Evolutionary conservation across 2,113 vertebrate genomes (phyloP), one percentile per base, ranked within the genome.

Genomic region (Macrotis lagotis): DNA sequence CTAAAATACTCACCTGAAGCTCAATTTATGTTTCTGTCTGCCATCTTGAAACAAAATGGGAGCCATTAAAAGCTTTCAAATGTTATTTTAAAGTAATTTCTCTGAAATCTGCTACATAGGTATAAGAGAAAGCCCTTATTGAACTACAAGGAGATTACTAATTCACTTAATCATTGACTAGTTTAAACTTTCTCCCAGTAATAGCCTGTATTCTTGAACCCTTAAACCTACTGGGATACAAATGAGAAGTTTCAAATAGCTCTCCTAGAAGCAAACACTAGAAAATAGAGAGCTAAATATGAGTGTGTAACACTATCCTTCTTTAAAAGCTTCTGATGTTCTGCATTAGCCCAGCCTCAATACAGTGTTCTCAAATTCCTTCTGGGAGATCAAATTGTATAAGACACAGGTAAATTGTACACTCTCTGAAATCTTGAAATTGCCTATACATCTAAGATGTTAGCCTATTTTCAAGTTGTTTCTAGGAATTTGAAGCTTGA

Each of bases 301-400:
- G 22, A 90, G 3, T n/a, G 2, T 83, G 66, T 83, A 83, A 83
- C 44, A 22, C 37, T n/a, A 89, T 94, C 44, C 91, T 3, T 89
- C 93, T 11, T 12, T 8, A 53, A 92, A 91, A 97, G n/a, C 55
- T 91, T 59, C 2, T 94, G 66, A 91, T 96, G 48, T 93, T 48
- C 66, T 83, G 24, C 66, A 44, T 83, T 83, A 83, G n/a, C n/a
- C 52, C 91, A 53, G 50, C n/a, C 89, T 94, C 44, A 44, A 0
- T n/a, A 91, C 74, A 92, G 0, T 11, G 10, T 66, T 94, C n/a
- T 47, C 12, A n/a, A 24, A 83, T 83, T 83, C 66, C 66, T 83
- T 83, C n/a, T 83, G 66, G n/a, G n/a, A 83, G 66, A 83, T 2
- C 66, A 83, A 44, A 25, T 94, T 94, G 48, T 88, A 89, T 52